phyloP scores from a whole-genome alignment of 2,888 invertebrate species.

The Ephialtes manifestator region DNA sequence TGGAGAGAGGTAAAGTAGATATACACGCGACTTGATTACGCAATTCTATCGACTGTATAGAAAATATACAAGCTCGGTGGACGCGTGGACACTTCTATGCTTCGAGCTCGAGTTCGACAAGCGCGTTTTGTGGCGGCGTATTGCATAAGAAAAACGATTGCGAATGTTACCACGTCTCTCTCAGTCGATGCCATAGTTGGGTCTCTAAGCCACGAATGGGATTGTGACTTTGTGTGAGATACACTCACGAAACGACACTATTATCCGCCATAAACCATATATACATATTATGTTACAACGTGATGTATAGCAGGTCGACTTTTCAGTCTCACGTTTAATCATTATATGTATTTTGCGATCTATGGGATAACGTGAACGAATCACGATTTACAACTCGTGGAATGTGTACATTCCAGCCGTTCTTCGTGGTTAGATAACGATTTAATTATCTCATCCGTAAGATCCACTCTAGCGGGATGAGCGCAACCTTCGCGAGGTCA shows the following conservation, averaged over 20 bases:
- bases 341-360: constrained; percentile 26
- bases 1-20: constrained; percentile 26
- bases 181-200: constrained; percentile 60
- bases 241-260: constrained; percentile 50
- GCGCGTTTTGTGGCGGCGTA: constrained; percentile 50
- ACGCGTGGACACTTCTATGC: constrained; percentile 39
- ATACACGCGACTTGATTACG: constrained; percentile 55
- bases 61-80: neutral
- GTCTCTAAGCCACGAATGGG: constrained; percentile 47
- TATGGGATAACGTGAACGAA: neutral
- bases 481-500: constrained; percentile 55
- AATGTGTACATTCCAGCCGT: too few relatives aligned
- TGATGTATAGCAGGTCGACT: constrained; percentile 53
- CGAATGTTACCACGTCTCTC: constrained; percentile 65
- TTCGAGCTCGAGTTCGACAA: constrained; percentile 38
- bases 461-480: constrained; percentile 42
- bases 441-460: constrained; percentile 46
- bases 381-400: constrained; percentile 29
- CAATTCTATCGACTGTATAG: constrained; percentile 51
- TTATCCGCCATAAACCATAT: constrained; percentile 16
- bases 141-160: constrained; percentile 70
- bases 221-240: constrained; percentile 52
- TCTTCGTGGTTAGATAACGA: too few relatives aligned
- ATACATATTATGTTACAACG: constrained; percentile 33
- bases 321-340: constrained; percentile 53